phyloP scores from a whole-genome alignment of 92 coral and sea anemone genomes.

The Bergia sp. region DNA sequence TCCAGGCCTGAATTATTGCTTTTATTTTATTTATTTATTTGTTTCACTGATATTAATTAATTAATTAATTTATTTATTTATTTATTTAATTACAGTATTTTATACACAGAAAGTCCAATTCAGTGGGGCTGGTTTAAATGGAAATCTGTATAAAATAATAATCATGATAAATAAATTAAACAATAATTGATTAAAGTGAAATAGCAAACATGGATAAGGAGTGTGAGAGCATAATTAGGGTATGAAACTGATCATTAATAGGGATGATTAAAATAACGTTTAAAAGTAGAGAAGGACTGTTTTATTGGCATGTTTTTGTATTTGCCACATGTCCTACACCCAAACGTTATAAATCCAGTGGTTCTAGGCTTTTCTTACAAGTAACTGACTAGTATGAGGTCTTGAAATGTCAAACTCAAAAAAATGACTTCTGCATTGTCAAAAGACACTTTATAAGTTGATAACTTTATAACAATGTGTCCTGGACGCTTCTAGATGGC shows the following conservation, averaged over 20 bases:
- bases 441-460: not conserved
- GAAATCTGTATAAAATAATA: no score
- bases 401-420: not conserved
- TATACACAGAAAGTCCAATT: no score
- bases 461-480: not conserved
- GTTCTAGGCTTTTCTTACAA: not conserved
- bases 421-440: no score
- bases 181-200: no score
- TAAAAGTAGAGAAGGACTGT: not conserved
- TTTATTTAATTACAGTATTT: not conserved
- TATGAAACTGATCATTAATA: no score
- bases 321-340: slow-evolving; percentile 2
- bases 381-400: not conserved
- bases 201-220: no score
- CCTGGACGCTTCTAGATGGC: not conserved
- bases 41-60: not conserved
- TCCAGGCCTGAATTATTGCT: slow-evolving; percentile 2
- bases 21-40: not conserved
- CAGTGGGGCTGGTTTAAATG: no score
- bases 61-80: not conserved
- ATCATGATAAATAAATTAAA: no score
- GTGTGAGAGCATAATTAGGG: no score
- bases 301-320: not conserved
- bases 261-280: no score
- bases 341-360: not conserved